phyloP scores from a whole-genome alignment of 1,140 invertebrate species.

The Drosophila serrata region DNA sequence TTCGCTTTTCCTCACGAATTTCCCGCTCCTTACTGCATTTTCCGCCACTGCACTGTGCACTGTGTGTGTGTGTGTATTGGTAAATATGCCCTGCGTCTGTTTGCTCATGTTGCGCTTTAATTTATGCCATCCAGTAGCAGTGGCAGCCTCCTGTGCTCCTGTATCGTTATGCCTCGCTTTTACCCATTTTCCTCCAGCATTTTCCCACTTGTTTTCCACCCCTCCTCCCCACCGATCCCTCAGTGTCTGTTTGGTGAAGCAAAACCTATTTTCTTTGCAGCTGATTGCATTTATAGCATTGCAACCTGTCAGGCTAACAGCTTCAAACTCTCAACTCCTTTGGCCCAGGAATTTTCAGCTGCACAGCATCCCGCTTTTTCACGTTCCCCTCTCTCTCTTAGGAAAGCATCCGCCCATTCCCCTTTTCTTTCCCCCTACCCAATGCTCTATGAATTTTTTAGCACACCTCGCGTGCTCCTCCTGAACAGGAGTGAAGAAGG shows the following conservation, averaged over 20 bases:
- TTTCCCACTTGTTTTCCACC: background rate
- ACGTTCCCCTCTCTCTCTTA: background rate
- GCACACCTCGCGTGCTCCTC: conserved; percentile 42
- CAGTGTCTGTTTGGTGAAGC: conserved; percentile 54
- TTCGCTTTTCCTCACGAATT: conserved; percentile 17
- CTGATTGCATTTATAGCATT: conserved; percentile 81
- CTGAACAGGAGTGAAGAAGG: conserved; percentile 7
- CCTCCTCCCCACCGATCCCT: conserved; percentile 5
- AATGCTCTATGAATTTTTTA: conserved; percentile 67
- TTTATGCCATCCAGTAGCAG: conserved; percentile 66
- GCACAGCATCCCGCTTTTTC: conserved; percentile 3
- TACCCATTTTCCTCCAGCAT: conserved; percentile 9
- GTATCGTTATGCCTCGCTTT: conserved; percentile 6
- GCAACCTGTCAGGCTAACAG: conserved; percentile 52
- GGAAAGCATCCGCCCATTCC: too few species aligned
- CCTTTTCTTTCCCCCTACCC: background rate
- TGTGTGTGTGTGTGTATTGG: conserved; percentile 16
- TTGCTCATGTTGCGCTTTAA: conserved; percentile 65
- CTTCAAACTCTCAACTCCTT: conserved; percentile 42
- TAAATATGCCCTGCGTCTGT: conserved; percentile 47
- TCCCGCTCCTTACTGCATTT: background rate
- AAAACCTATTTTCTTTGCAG: conserved; percentile 80
- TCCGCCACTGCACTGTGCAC: conserved; percentile 10
- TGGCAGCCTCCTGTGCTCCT: conserved; percentile 21
- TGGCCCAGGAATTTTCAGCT: conserved; percentile 44